Evolutionary conservation across 2,888 invertebrate genomes (phyloP).

Genomic region (Camponotus fellah): DNA sequence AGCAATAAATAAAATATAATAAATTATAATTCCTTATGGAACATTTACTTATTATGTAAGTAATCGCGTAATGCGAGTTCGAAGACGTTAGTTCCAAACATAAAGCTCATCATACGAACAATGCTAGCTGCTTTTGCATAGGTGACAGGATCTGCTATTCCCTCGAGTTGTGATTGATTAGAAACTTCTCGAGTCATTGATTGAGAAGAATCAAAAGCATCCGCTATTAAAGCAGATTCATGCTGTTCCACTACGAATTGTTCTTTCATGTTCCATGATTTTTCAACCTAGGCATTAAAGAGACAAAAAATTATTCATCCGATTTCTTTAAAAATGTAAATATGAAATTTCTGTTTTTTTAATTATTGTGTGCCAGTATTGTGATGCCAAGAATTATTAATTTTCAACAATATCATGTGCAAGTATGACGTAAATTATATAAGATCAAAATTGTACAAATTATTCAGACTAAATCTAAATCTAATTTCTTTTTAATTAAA

Average conservation of each 20-base stretch:
- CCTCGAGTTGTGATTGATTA: constrained; percentile 87
- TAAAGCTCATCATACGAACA: constrained; percentile 96
- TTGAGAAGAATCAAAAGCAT: constrained; percentile 86
- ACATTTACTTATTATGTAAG: constrained; percentile 77
- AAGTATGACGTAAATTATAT: not conserved
- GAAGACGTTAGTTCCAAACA: constrained; percentile 93
- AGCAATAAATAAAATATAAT: not conserved
- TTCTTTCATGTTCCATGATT: constrained; percentile 85
- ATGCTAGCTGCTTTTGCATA: constrained; percentile 86
- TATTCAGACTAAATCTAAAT: not conserved
- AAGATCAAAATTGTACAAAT: not conserved
- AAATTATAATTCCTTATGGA: not conserved
- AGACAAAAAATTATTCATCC: constrained; percentile 2
- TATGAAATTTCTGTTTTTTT: not conserved
- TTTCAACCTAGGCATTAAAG: constrained; percentile 52
- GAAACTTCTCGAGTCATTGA: constrained; percentile 82
- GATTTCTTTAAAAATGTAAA: not conserved
- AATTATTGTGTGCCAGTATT: not conserved
- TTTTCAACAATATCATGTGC: not conserved
- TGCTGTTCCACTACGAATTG: constrained; percentile 86
- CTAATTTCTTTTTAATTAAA: not conserved
- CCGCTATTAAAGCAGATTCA: constrained; percentile 85
- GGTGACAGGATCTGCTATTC: constrained; percentile 77
- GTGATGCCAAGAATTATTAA: not conserved
- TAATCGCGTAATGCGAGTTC: constrained; percentile 76